Conservation (phyloP, 2,113 vertebrate species). For the Paradisaea rubra region DNA sequence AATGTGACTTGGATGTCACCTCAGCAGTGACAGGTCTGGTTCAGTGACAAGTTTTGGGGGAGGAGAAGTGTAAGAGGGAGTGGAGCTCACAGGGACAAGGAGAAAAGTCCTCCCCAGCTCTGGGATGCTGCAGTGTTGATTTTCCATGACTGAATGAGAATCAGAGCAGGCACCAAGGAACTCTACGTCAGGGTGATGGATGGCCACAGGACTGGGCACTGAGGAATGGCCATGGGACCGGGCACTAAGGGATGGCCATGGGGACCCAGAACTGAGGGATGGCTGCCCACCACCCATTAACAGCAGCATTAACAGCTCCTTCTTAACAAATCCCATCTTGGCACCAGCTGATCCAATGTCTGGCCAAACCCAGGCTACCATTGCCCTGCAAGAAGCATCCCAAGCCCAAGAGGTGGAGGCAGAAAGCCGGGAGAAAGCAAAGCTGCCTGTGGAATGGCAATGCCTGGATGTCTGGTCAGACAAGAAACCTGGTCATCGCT, state of each 20-base stretch:
- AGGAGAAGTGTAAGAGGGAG: background rate
- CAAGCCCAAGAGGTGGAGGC: background rate
- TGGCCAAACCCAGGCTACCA: background rate
- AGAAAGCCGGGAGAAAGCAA: background rate
- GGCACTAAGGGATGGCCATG: background rate
- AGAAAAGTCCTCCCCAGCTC: background rate
- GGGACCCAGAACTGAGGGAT: background rate
- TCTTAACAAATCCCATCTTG: background rate
- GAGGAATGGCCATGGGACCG: fast-evolving
- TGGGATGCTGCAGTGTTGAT: background rate
- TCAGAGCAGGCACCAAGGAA: background rate
- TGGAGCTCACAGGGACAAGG: background rate
- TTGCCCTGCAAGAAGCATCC: background rate
- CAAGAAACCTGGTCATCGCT: background rate
- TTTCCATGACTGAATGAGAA: background rate
- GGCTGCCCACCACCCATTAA: background rate
- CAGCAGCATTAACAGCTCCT: background rate
- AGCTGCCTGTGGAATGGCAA: background rate
- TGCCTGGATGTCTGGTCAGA: background rate
- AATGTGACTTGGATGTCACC: background rate
- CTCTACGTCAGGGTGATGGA: background rate
- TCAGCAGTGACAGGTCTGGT: background rate
- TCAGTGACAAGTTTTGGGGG: background rate
- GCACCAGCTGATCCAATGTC: background rate
- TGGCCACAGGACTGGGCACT: background rate